Conservation (phyloP, 2,113 vertebrate species). For the Mesitornis unicolor region DNA sequence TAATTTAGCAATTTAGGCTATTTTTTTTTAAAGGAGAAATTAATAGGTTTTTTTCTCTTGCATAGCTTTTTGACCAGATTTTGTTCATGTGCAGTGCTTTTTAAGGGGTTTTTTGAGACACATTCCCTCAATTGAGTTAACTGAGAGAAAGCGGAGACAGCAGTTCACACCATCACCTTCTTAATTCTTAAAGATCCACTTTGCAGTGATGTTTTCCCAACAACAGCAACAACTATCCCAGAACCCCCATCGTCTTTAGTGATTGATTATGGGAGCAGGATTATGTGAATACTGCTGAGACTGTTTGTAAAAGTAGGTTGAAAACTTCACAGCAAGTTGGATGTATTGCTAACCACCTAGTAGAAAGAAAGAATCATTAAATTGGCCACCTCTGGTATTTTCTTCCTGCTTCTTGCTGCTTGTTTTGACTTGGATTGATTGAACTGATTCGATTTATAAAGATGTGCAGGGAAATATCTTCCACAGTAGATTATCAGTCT, state of each 20-base stretch:
- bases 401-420: background rate
- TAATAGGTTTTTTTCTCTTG: background rate
- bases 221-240: background rate
- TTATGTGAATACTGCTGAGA: background rate
- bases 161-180: background rate
- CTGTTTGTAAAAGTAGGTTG: background rate
- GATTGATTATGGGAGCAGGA: background rate
- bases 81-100: background rate
- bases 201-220: background rate
- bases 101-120: too few species aligned
- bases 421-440: background rate
- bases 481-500: background rate
- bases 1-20: background rate
- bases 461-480: background rate
- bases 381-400: background rate
- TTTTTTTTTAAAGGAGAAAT: background rate
- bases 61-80: background rate
- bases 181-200: background rate
- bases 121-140: background rate
- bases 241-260: rapidly evolving
- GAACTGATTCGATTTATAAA: background rate
- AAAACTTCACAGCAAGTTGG: background rate
- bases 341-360: background rate
- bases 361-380: background rate
- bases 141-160: background rate